Base-by-base conservation (phyloP, 2,113 vertebrate genomes). In the Potamarius usumacintae region DNA sequence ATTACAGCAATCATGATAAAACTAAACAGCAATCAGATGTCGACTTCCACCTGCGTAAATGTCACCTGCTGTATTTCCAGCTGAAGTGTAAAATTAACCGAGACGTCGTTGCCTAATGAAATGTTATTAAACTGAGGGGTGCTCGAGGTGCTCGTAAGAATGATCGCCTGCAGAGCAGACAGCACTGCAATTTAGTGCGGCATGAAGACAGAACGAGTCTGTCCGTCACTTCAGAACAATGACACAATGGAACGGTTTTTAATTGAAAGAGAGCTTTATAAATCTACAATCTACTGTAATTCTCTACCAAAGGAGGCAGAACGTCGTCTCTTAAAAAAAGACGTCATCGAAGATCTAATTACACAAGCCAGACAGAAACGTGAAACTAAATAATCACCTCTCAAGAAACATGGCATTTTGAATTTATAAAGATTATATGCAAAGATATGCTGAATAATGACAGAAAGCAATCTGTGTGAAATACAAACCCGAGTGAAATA, bases 1-100 rank as follows among this genome's bases (percentile, higher is more conserved):
- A 79, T 79, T 53, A 79, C 25, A 79, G 22, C 42, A 74, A 74
- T 58, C 53, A 80, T 58, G 78, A 53, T 15, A 78, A 20, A 27
- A 58, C 55, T 58, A 14, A 77, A 77, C 48, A 52, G 74, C 22
- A 77, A 80, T 80, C 55, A 34, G 78, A 9, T 18, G 25, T 55
- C 52, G 55, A 27, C 50, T 3, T 17, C 50, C 5, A 2, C 52
- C 52, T 50, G 48, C 74, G 6, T 18, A 20, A 30, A 18, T 30
- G 6, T 1, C 27, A 57, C 58, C 8, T 52, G 48, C 10, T 25
- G 22, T n/a, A 52, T 50, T 77, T n/a, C 8, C 78, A 58, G 78
- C 78, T 53, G 17, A 18, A 20, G 53, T 18, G 55, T 58, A 34
- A 10, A 80, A 79, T 79, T 79, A 79, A 80, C n/a, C 78, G 5